Conservation (phyloP, 2,888 invertebrate species). For the Cosmia trapezina region DNA sequence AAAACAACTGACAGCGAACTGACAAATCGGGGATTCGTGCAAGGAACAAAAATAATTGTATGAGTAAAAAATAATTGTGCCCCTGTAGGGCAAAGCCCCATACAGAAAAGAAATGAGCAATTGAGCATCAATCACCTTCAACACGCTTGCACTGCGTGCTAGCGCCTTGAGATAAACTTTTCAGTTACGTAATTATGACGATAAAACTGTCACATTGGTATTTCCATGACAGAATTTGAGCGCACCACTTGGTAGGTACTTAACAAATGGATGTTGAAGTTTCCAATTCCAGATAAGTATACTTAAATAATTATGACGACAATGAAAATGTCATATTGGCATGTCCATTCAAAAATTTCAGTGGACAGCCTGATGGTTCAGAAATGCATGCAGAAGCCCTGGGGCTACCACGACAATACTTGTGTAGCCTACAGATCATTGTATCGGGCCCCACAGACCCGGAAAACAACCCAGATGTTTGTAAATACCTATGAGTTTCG, state of each 20-base stretch:
- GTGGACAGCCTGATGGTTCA: slow-evolving; percentile 9
- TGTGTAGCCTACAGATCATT: not conserved
- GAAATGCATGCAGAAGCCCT: not conserved
- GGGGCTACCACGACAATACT: slow-evolving; percentile 22
- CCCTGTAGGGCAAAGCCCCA: not conserved
- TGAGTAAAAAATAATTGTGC: not conserved
- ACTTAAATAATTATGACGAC: slow-evolving; percentile 19
- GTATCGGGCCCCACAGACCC: not conserved
- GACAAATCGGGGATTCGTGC: not conserved
- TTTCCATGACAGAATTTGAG: not conserved
- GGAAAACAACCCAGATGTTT: not conserved
- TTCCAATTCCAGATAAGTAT: not conserved
- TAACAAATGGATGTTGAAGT: slow-evolving; percentile 6
- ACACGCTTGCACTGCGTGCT: slow-evolving; percentile 17
- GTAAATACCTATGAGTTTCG: not conserved
- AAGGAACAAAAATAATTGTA: not conserved
- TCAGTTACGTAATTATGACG: slow-evolving; percentile 13
- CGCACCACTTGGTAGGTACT: not conserved
- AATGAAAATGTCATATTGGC: slow-evolving; percentile 6
- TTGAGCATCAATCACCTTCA: slow-evolving; percentile 6
- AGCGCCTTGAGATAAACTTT: slow-evolving; percentile 2
- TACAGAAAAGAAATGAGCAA: not conserved
- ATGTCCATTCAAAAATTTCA: slow-evolving; percentile 1
- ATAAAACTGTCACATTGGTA: slow-evolving; percentile 28
- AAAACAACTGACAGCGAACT: not conserved